phyloP scores from a whole-genome alignment of 2,888 invertebrate genomes.

The Agonum fuliginosum region DNA sequence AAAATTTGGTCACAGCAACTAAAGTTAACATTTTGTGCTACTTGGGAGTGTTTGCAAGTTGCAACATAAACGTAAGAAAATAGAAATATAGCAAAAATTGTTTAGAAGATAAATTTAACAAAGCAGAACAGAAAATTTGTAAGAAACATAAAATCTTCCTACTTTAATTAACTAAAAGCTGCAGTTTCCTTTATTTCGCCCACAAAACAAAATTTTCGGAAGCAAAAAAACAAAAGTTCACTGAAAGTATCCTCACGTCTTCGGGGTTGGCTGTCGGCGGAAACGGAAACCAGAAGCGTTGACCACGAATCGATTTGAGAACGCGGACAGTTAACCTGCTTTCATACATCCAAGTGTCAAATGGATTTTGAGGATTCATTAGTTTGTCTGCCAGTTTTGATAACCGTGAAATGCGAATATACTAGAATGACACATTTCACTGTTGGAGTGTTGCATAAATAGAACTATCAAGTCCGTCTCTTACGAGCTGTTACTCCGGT shows the following conservation, averaged over 20 bases:
- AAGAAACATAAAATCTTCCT: no score
- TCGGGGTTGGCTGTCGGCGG: not conserved
- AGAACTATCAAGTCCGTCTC: slow-evolving; percentile 17
- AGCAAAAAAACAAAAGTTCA: no score
- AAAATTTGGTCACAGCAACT: no score
- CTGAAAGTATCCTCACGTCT: slow-evolving; percentile 7
- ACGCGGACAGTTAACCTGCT: slow-evolving; percentile 55
- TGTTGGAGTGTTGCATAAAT: slow-evolving; percentile 16
- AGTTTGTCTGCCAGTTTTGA: slow-evolving; percentile 51
- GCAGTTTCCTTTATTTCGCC: no score
- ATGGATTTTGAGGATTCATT: slow-evolving; percentile 49
- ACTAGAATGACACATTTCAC: slow-evolving; percentile 12
- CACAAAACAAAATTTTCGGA: no score
- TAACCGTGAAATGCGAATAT: slow-evolving; percentile 42
- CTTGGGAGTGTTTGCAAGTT: no score
- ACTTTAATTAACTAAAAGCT: no score
- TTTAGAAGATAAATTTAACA: no score
- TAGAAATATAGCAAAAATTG: no score
- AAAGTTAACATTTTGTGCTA: no score
- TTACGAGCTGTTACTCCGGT: slow-evolving; percentile 1
- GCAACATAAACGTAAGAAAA: no score
- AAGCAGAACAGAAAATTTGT: no score
- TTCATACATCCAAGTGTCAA: slow-evolving; percentile 58
- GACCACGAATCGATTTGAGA: slow-evolving; percentile 53
- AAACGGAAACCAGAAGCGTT: slow-evolving; percentile 6